phyloP scores from a whole-genome alignment of 2,113 vertebrate species.

The Plotosus lineatus region DNA sequence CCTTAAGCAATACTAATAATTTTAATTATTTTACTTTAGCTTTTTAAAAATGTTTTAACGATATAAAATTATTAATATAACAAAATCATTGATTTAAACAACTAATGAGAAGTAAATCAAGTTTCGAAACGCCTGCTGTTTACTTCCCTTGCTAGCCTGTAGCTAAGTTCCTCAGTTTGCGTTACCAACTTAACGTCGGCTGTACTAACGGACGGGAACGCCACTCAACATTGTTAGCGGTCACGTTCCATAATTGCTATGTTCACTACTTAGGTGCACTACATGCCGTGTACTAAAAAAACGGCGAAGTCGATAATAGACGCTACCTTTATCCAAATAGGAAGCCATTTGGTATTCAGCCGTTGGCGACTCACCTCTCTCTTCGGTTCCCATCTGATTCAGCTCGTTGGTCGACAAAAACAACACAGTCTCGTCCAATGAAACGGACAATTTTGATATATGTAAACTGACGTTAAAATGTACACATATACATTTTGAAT shows the following conservation, averaged over 20 bases:
- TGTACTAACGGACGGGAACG: neutral
- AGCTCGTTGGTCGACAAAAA: neutral
- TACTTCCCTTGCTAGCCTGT: slow-evolving; percentile 3
- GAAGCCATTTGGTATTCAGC: neutral
- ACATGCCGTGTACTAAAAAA: neutral
- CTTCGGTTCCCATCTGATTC: slow-evolving; percentile 71
- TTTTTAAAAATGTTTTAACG: neutral
- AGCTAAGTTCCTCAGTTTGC: neutral
- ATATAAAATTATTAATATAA: neutral
- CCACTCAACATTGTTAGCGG: neutral
- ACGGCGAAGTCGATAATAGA: neutral
- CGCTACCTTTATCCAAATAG: neutral
- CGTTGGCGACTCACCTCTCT: slow-evolving; percentile 66
- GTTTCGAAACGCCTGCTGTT: neutral
- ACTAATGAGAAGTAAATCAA: neutral
- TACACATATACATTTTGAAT: neutral
- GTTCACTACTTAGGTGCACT: neutral
- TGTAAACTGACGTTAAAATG: neutral
- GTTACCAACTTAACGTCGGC: slow-evolving; percentile 18
- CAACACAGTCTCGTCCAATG: neutral
- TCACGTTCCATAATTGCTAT: neutral
- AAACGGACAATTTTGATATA: neutral
- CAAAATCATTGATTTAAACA: neutral
- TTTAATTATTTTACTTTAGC: too few relatives aligned
- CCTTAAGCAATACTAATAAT: too few relatives aligned